These are phyloP conservation scores for Sebastes vulpes DNA, from an alignment of 2,797 vertebrate species.

Conservation along the genomic window DNA sequence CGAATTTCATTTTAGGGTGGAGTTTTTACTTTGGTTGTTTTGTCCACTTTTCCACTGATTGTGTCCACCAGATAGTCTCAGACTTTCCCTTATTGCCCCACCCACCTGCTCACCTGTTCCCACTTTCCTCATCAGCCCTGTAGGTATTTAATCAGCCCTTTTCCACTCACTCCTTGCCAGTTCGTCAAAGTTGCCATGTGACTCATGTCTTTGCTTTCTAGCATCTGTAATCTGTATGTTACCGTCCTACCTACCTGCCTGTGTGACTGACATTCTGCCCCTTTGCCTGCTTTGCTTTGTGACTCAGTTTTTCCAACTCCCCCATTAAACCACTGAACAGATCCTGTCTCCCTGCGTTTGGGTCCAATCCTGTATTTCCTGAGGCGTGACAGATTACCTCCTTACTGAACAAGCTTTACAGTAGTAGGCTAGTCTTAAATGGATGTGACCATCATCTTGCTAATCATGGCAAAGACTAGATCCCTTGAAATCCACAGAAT, in stretches of 20 bases:
- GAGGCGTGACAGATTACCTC: background rate
- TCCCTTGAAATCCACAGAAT: background rate
- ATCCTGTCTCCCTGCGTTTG: background rate
- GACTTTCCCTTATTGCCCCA: background rate
- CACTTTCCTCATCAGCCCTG: background rate
- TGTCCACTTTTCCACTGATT: background rate
- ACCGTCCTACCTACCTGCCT: background rate
- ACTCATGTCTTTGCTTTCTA: background rate
- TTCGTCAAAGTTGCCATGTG: background rate
- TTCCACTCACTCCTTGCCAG: background rate
- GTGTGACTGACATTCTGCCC: background rate
- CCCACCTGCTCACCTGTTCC: background rate
- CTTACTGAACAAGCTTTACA: background rate
- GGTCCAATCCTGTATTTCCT: background rate
- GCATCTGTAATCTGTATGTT: background rate
- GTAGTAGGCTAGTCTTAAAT: background rate
- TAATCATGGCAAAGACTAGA: background rate
- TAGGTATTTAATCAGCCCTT: background rate
- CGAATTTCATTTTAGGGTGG: background rate
- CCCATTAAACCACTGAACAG: background rate
- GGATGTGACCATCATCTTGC: background rate
- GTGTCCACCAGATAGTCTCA: background rate
- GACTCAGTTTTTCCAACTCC: background rate
- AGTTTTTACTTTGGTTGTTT: background rate
- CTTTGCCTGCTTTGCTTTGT: background rate